Conservation (phyloP, 2,113 vertebrate species). For the Lampris incognitus region DNA sequence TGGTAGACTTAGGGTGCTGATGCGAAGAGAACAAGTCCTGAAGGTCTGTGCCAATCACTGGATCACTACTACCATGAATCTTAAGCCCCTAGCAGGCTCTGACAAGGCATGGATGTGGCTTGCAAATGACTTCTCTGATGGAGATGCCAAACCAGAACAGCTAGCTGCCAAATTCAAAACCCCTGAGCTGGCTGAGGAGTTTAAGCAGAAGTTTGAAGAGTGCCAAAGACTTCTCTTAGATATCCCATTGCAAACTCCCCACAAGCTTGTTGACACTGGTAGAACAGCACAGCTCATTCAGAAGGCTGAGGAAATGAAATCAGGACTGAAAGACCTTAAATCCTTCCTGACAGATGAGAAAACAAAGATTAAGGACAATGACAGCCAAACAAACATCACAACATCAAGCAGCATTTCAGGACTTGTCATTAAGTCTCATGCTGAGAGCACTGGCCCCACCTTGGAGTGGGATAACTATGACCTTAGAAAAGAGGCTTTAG, state of each 20-base stretch:
- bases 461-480: conserved; percentile 96
- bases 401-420: conserved; percentile 69
- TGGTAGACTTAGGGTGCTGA: conserved; percentile 92
- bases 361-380: conserved; percentile 86
- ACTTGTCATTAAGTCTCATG: conserved; percentile 78
- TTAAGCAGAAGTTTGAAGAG: conserved; percentile 96
- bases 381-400: conserved; percentile 52
- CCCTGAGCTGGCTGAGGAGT: conserved; percentile 92
- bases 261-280: conserved; percentile 94
- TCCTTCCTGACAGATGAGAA: conserved; percentile 92
- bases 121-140: conserved; percentile 95
- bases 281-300: conserved; percentile 94
- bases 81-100: conserved; percentile 93
- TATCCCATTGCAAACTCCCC: conserved; percentile 96
- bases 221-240: conserved; percentile 93
- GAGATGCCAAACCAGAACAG: conserved; percentile 90
- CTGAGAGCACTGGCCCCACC: conserved; percentile 86
- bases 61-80: conserved; percentile 98
- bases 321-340: conserved; percentile 95
- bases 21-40: conserved; percentile 96
- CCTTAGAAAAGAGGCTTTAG: conserved; percentile 87
- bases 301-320: conserved; percentile 98
- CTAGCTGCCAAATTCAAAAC: conserved; percentile 97
- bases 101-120: conserved; percentile 98
- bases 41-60: conserved; percentile 99